A percentile compares a stretch with the other conserved stretches of the same genome.
Conservation (phyloP, 2,888 invertebrate genomes). For the Apamea epomidion region DNA sequence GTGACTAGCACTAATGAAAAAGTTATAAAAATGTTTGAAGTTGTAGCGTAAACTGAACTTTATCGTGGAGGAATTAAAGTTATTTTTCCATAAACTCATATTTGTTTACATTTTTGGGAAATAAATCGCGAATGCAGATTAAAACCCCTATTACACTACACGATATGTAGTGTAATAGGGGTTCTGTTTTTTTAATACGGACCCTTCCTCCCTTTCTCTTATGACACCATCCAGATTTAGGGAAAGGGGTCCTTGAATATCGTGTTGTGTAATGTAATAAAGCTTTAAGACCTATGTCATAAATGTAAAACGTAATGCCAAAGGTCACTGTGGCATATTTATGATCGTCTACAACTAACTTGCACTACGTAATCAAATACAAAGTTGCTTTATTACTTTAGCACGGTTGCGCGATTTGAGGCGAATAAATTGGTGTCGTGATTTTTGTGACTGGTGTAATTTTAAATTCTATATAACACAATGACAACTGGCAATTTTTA, state of each 20-base stretch:
- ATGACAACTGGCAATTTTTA: neutral
- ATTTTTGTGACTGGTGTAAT: neutral
- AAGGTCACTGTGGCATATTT: neutral
- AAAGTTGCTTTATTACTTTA: neutral
- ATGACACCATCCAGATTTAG: neutral
- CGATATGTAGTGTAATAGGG: neutral
- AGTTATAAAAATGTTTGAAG: too few species aligned
- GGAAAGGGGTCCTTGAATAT: neutral
- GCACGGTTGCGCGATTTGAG: neutral
- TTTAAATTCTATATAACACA: neutral
- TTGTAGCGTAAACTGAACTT: too few species aligned
- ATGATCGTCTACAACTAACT: neutral
- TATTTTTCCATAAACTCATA: too few species aligned
- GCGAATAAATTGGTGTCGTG: neutral
- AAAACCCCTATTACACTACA: neutral
- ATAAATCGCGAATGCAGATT: too few species aligned
- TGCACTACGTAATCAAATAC: neutral
- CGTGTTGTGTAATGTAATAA: neutral
- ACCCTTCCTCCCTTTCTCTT: neutral
- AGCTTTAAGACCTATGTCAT: neutral
- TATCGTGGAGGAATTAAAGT: too few species aligned
- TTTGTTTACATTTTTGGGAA: too few species aligned
- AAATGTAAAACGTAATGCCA: neutral
- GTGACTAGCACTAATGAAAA: too few species aligned
- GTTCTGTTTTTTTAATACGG: neutral